Evolutionary conservation across 2,113 vertebrate species (phyloP).

Genomic region (Catharus bicknelli): DNA sequence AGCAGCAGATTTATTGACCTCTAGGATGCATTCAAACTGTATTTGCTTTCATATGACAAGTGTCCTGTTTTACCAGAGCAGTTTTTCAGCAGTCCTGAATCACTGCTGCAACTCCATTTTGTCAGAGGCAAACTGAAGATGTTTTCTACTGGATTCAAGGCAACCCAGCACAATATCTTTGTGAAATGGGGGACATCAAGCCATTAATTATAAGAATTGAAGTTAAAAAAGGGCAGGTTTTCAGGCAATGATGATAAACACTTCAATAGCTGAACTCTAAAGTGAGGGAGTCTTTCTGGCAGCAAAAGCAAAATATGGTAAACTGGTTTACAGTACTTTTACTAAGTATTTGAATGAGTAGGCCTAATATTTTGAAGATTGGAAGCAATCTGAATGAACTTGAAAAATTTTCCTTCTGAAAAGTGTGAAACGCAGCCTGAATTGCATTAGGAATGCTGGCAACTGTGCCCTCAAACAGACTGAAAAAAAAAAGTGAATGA

Average conservation of each 20-base stretch:
- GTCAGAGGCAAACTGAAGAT: background rate
- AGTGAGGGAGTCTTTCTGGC: background rate
- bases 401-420: background rate
- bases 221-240: background rate
- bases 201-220: background rate
- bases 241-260: background rate
- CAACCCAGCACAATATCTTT: background rate
- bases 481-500: background rate
- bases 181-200: background rate
- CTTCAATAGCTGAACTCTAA: background rate
- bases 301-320: background rate
- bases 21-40: background rate
- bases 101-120: constrained; percentile 17
- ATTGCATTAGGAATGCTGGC: background rate
- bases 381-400: background rate
- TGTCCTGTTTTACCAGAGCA: constrained; percentile 15
- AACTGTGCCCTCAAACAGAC: background rate
- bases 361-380: background rate
- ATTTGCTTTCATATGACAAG: constrained; percentile 37
- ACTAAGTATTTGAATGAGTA: background rate
- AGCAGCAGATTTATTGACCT: constrained; percentile 46
- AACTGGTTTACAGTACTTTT: background rate
- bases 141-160: background rate
- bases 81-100: constrained; percentile 5
- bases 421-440: background rate